A percentile compares a stretch with the other conserved stretches of the same genome.
phyloP scores from a whole-genome alignment of 2,888 invertebrate species.

The Corythucha ciliata region DNA sequence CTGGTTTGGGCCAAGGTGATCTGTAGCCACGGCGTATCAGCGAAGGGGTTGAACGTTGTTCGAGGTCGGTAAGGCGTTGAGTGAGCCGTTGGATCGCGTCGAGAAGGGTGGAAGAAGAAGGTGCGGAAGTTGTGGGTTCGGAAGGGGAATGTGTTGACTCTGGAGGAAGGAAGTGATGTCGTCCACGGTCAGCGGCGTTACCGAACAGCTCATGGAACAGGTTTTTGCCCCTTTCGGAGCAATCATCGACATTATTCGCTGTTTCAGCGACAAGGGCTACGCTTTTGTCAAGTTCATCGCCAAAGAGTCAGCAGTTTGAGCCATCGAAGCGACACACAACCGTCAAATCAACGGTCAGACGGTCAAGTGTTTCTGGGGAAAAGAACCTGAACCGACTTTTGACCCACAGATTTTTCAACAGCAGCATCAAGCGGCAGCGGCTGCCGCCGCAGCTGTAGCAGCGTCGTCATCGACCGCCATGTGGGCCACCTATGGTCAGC shows the following conservation, averaged over 20 bases:
- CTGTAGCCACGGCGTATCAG: too few species aligned
- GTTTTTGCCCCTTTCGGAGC: constrained; percentile 90
- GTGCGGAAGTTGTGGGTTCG: too few species aligned
- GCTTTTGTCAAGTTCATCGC: constrained; percentile 95
- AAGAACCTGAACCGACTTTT: constrained; percentile 49
- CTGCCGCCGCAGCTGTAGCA: constrained; percentile 48
- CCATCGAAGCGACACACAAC: constrained; percentile 92
- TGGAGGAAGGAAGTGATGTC: too few species aligned
- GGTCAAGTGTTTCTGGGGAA: constrained; percentile 99
- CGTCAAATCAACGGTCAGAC: constrained; percentile 90
- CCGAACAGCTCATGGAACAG: constrained; percentile 92
- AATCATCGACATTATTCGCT: constrained; percentile 93
- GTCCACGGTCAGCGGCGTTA: constrained; percentile 84
- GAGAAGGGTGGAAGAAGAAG: too few species aligned
- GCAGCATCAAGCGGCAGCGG: constrained; percentile 33
- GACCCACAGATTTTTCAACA: constrained; percentile 29
- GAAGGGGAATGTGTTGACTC: too few species aligned
- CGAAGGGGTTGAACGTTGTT: too few species aligned
- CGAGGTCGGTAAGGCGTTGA: too few species aligned
- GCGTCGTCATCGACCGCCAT: constrained; percentile 73
- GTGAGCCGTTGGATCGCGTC: too few species aligned
- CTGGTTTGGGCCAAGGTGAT: too few species aligned
- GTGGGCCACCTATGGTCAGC: too few species aligned
- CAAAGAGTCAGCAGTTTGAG: constrained; percentile 94
- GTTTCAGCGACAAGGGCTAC: constrained; percentile 98